Evolutionary conservation across 1,140 invertebrate genomes (phyloP).

Genomic region (Bombus picipes): DNA sequence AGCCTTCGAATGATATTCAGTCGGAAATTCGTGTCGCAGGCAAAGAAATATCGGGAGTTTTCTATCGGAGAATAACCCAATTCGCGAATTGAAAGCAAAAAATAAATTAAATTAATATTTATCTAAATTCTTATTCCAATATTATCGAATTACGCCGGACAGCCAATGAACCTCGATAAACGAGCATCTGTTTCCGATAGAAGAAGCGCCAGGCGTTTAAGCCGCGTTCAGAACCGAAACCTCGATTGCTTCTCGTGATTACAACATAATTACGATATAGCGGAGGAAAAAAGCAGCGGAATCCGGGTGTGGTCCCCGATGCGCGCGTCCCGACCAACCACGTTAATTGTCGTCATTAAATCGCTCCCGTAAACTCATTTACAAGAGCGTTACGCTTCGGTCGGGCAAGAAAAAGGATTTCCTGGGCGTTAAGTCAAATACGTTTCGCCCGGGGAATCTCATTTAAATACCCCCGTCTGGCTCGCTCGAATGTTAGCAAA

Average conservation of each 20-base stretch:
- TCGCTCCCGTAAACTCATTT: constrained; percentile 26
- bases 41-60: no score
- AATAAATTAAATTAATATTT: no score
- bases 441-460: constrained; percentile 36
- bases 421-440: constrained; percentile 31
- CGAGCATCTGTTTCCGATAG: background rate
- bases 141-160: no score
- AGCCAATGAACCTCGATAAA: no score
- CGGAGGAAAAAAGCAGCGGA: background rate
- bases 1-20: no score
- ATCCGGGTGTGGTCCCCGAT: no score
- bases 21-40: no score
- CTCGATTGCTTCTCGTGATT: background rate
- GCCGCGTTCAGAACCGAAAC: background rate
- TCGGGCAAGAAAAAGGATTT: constrained; percentile 13
- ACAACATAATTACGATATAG: background rate
- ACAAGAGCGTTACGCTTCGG: constrained; percentile 1
- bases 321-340: no score
- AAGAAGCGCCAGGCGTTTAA: no score
- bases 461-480: constrained; percentile 44
- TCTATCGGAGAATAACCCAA: background rate
- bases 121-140: background rate
- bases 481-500: background rate
- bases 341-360: constrained; percentile 40
- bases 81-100: background rate